Evolutionary conservation across 1,140 invertebrate species (phyloP).

Genomic region (Pseudomyrmex gracilis): DNA sequence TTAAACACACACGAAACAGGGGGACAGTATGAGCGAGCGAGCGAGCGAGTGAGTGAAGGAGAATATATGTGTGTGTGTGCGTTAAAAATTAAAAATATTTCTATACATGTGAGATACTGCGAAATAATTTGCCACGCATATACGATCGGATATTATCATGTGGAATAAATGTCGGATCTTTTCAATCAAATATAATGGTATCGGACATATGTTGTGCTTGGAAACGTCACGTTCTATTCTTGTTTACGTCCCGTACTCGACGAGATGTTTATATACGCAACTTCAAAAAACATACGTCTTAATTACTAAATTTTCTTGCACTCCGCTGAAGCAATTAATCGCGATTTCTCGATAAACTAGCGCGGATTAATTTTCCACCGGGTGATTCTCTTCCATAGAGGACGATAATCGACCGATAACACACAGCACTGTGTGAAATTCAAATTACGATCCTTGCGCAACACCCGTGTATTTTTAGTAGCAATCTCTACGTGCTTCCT

Average conservation of each 20-base stretch:
- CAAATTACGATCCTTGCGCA: not conserved
- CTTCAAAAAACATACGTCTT: not conserved
- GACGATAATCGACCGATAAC: constrained; percentile 32
- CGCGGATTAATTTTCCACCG: constrained; percentile 44
- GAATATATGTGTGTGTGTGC: not conserved
- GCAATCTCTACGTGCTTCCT: not conserved
- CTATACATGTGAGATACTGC: not conserved
- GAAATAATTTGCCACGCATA: constrained; percentile 31
- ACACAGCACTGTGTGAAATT: constrained; percentile 12
- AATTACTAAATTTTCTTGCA: constrained; percentile 42
- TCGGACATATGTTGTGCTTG: constrained; percentile 25
- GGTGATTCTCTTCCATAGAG: not conserved
- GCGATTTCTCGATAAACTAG: constrained; percentile 34
- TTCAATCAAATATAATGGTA: not conserved
- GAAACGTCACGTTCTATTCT: constrained; percentile 35
- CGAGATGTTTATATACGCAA: not conserved
- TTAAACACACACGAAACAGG: too few relatives aligned
- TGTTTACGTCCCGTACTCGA: not conserved
- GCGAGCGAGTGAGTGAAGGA: too few relatives aligned
- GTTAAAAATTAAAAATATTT: too few relatives aligned
- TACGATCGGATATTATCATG: not conserved
- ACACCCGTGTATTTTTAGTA: constrained; percentile 13
- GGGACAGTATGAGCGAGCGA: too few relatives aligned
- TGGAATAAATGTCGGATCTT: constrained; percentile 11
- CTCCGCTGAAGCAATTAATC: constrained; percentile 17